A percentile compares a stretch with the other conserved stretches of the same genome.
phyloP scores from a whole-genome alignment of 2,888 invertebrate genomes.

The Acleris literana region DNA sequence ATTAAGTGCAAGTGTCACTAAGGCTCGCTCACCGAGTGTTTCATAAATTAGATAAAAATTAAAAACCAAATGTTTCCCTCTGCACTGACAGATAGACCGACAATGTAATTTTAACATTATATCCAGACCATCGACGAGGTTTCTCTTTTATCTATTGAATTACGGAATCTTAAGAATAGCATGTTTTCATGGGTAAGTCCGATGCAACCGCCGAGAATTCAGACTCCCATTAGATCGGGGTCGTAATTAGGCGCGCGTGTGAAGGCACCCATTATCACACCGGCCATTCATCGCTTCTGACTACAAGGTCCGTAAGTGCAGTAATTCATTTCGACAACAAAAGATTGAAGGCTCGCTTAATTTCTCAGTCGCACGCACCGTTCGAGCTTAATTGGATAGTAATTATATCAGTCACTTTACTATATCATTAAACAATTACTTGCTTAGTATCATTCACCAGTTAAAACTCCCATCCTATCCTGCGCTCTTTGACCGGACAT shows the following conservation, averaged over 20 bases:
- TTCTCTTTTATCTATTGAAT: too few relatives aligned
- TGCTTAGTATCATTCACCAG: constrained; percentile 36
- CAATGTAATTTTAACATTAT: too few relatives aligned
- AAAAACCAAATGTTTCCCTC: too few relatives aligned
- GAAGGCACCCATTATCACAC: constrained; percentile 66
- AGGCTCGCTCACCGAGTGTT: too few relatives aligned
- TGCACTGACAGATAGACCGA: too few relatives aligned
- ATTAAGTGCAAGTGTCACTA: too few relatives aligned
- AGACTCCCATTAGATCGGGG: constrained; percentile 61
- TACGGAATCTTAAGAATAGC: background rate
- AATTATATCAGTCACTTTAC: constrained; percentile 64
- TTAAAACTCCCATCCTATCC: constrained; percentile 11
- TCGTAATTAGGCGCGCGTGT: constrained; percentile 66
- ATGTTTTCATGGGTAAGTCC: background rate
- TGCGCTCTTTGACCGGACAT: constrained; percentile 3
- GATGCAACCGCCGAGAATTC: constrained; percentile 42
- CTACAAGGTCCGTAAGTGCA: constrained; percentile 74
- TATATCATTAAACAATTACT: constrained; percentile 56
- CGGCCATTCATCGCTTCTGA: constrained; percentile 64
- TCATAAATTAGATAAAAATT: too few relatives aligned
- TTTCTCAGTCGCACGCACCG: constrained; percentile 78
- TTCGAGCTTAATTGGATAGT: constrained; percentile 63
- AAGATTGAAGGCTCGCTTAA: constrained; percentile 76
- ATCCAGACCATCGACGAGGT: too few relatives aligned
- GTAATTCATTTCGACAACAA: constrained; percentile 72